Conservation (phyloP, 2,888 invertebrate genomes). For the Rhabditoides inermis region DNA sequence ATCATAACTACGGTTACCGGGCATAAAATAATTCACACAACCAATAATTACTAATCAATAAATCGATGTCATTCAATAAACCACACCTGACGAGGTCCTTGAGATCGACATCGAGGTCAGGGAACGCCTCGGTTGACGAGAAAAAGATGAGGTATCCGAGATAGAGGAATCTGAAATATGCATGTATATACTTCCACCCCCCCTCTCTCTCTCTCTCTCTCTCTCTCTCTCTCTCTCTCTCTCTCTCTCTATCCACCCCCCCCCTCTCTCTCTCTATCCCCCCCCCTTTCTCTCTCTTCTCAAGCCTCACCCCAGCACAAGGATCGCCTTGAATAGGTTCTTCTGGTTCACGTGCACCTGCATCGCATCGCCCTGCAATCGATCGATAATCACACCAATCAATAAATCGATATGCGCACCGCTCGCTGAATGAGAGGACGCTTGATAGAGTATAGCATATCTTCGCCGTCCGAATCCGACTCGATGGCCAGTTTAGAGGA, state of each 20-base stretch:
- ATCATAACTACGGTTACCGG: too few relatives aligned
- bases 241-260: background rate
- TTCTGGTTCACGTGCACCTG: too few relatives aligned
- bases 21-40: too few relatives aligned
- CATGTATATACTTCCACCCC: background rate
- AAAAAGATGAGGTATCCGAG: conserved; percentile 32
- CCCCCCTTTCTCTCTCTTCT: background rate
- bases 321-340: background rate
- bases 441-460: too few relatives aligned
- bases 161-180: conserved; percentile 43
- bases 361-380: too few relatives aligned
- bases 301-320: background rate
- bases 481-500: too few relatives aligned
- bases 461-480: too few relatives aligned
- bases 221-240: conserved; percentile 3
- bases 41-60: too few relatives aligned
- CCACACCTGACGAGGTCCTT: conserved; percentile 42
- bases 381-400: too few relatives aligned
- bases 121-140: conserved; percentile 30
- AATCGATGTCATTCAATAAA: too few relatives aligned
- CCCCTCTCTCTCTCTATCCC: conserved; percentile 1
- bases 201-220: conserved; percentile 4
- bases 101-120: conserved; percentile 43
- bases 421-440: too few relatives aligned
- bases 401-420: too few relatives aligned